Conservation (phyloP, 2,888 invertebrate genomes). For the Trachelus troglodyta region DNA sequence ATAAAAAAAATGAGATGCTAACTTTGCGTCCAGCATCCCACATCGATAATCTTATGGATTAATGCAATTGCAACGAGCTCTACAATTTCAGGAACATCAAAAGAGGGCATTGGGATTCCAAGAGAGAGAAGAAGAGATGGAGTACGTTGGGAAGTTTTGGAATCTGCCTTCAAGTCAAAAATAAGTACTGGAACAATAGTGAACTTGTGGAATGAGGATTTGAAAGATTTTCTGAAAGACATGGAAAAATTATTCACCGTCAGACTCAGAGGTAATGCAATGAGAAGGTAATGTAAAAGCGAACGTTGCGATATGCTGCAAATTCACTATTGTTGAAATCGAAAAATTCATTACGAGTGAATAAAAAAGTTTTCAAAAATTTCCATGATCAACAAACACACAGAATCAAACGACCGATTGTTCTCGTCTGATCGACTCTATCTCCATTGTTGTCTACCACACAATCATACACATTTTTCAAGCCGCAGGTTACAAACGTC, state of each 20-base stretch:
- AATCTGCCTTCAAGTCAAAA: neutral
- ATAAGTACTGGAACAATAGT: neutral
- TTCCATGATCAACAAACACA: neutral
- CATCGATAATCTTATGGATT: neutral
- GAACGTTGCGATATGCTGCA: no score
- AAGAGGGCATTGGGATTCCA: neutral
- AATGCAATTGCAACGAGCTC: no score
- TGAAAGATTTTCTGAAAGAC: slow-evolving; percentile 10
- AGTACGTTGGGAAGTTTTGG: slow-evolving; percentile 8
- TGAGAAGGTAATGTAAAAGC: no score
- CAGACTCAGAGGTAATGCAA: neutral
- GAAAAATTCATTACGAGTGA: neutral
- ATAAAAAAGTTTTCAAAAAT: neutral
- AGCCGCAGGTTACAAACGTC: neutral
- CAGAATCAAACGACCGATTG: neutral
- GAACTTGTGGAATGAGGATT: slow-evolving; percentile 13
- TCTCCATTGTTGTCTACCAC: neutral
- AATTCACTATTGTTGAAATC: no score
- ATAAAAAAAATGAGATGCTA: no score
- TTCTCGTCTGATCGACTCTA: neutral
- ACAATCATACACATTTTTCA: neutral
- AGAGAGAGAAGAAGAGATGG: neutral
- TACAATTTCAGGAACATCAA: neutral
- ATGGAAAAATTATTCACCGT: neutral
- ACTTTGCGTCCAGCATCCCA: neutral